These are phyloP conservation scores for Linnaemya vulpina DNA, from an alignment of 2,888 invertebrate species.

Conservation along the genomic window DNA sequence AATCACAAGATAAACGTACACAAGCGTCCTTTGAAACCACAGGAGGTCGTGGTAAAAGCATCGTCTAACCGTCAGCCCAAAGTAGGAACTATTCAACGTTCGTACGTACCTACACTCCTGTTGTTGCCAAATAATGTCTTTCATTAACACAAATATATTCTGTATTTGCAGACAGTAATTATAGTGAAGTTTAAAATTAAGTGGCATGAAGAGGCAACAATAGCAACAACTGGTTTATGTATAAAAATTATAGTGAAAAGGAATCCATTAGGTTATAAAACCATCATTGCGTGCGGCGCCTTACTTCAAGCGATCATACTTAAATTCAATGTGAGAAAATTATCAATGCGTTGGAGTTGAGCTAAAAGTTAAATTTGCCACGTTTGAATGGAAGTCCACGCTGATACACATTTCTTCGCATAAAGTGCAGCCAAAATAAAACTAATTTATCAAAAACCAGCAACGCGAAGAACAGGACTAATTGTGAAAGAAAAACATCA, in stretches of 20 bases:
- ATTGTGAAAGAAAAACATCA: conserved; percentile 25
- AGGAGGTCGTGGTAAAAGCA: too few relatives aligned
- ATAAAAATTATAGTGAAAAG: conserved; percentile 53
- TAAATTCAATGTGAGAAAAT: conserved; percentile 80
- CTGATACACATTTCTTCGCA: conserved; percentile 15
- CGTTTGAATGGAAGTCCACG: conserved; percentile 53
- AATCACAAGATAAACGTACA: too few relatives aligned
- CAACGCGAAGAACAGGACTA: conserved; percentile 44
- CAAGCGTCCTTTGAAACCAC: too few relatives aligned
- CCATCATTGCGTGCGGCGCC: conserved; percentile 80
- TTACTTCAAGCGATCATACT: conserved; percentile 76
- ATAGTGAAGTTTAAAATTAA: conserved; percentile 49
- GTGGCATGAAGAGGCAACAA: conserved; percentile 41
- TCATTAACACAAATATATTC: conserved; percentile 37
- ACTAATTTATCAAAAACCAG: conserved; percentile 48
- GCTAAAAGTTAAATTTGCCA: conserved; percentile 74
- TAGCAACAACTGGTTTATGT: conserved; percentile 46
- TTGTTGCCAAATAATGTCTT: not conserved
- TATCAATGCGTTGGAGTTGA: conserved; percentile 80
- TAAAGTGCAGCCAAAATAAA: conserved; percentile 39
- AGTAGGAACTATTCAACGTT: not conserved
- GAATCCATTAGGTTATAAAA: conserved; percentile 77
- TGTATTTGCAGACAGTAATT: conserved; percentile 60
- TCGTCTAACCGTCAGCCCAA: too few relatives aligned
- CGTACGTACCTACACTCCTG: not conserved